Evolutionary conservation across 1,140 invertebrate species (phyloP), one percentile per base, ranked within the genome.

Genomic region (Drosophila funebris): DNA sequence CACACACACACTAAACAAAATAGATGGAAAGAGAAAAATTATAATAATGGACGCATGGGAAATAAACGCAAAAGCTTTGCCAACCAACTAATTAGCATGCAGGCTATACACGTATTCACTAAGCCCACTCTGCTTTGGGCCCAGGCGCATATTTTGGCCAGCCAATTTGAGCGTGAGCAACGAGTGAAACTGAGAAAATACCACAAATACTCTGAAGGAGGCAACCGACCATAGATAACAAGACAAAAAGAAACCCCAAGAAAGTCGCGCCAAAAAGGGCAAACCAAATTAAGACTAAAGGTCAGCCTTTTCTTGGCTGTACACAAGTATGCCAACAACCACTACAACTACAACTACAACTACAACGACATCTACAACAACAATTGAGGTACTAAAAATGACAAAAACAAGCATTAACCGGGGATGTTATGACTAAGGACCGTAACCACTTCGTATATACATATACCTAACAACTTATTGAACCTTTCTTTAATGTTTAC

Each of bases 11-110:
- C 8, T n/a, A n/a, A n/a, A n/a, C n/a, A n/a, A 61, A 56, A 81
- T 24, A 20, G 11, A 33, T 5, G 11, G 14, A 31, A n/a, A 58
- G 36, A 33, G 6, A 63, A 62, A 85, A 85, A 80, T 85, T 79
- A 84, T 85, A 64, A 85, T 82, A 87, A 87, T 82, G 70, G 70
- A 71, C 83, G 74, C 82, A 85, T 76, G 82, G 78, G 74, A 87
- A 87, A 78, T 78, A 67, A 75, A 71, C 58, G 58, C 70, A 72
- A 75, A 75, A 75, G 70, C 74, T 64, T 39, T 77, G 80, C 63
- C 33, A 58, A 27, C 7, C 20, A 39, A 50, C 82, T 85, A 85
- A 85, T 85, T 85, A 85, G 75, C 82, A 81, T 81, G 81, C 78
- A 44, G 46, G 37, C 33, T 24, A 6, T 22, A 46, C 4, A 6